A percentile compares a stretch with the other conserved stretches of the same genome.
These are phyloP conservation scores for Mirounga angustirostris DNA, from an alignment of 2,113 vertebrate genomes.

Conservation along the genomic window DNA sequence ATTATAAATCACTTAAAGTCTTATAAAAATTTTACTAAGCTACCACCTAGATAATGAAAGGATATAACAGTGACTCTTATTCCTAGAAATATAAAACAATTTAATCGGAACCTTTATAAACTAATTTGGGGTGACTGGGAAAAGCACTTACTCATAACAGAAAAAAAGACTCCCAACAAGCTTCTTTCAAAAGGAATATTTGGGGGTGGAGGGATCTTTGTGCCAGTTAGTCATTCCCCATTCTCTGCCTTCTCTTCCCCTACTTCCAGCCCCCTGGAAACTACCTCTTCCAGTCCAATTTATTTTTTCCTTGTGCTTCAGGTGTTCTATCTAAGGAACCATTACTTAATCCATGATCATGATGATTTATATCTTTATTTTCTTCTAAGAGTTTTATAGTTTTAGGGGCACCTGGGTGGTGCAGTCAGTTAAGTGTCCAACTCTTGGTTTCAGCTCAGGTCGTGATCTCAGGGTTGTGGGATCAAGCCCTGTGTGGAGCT, in stretches of 20 bases:
- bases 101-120: slow-evolving; percentile 31
- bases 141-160: slow-evolving; percentile 29
- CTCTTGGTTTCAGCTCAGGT: background rate
- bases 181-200: background rate
- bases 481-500: background rate
- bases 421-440: background rate
- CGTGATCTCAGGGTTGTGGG: background rate
- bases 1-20: slow-evolving; percentile 16
- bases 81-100: background rate
- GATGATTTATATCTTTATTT: background rate
- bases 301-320: background rate
- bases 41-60: slow-evolving; percentile 23
- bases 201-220: background rate
- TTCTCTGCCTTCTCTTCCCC: background rate
- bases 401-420: background rate
- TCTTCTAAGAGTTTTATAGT: background rate
- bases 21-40: background rate
- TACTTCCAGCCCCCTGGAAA: no score
- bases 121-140: background rate
- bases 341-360: background rate
- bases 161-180: slow-evolving; percentile 46
- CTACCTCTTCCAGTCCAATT: background rate
- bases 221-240: background rate
- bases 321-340: background rate
- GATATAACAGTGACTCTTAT: background rate